Evolutionary conservation across 2,113 vertebrate species (phyloP), one percentile per base, ranked within the genome.

Genomic region (Eidolon helvum): DNA sequence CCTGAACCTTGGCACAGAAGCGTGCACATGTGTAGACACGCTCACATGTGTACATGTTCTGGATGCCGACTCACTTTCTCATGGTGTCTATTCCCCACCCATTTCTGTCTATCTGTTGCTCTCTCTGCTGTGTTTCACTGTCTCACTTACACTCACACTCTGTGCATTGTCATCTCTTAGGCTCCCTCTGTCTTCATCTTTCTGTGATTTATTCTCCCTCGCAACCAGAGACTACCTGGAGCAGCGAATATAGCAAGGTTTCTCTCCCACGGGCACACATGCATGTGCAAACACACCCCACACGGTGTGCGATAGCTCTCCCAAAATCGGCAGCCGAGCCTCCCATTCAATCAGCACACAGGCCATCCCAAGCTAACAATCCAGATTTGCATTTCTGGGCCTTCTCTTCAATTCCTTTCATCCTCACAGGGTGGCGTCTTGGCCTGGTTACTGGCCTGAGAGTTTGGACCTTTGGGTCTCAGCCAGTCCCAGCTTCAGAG

Each of bases 1-100:
- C 33, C 2, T 15, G 15, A 15, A 28, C 48, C 28, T 61, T 1
- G 0, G 26, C 22, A 48, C 19, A 28, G 50, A 19, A 24, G 71
- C 0, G 0, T 50, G 30, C 33, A 35, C 18, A 48, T 8, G 8
- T 33, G 11, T 21, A 4, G 33, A 45, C 10, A 48, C 2, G 2
- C 28, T 40, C 38, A 11, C 0, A 0, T 18, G 14, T 2, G 38
- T 45, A 45, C 43, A 16, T 22, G 14, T 33, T 35, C 57, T 24
- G 55, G 9, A 18, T 28, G 30, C 40, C 0, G 1, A 10, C 40
- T 50, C 45, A 19, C 35, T 48, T 50, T 15, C 71, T 22, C 59
- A 5, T 6, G 11, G 53, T 45, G 30, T 61, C 69, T 48, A 4
- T 33, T 30, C 4, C 3, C 19, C 10, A 14, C 1, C 38, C 18